Base-by-base conservation (phyloP, 2,888 invertebrate species). In the Dione vanillae region DNA sequence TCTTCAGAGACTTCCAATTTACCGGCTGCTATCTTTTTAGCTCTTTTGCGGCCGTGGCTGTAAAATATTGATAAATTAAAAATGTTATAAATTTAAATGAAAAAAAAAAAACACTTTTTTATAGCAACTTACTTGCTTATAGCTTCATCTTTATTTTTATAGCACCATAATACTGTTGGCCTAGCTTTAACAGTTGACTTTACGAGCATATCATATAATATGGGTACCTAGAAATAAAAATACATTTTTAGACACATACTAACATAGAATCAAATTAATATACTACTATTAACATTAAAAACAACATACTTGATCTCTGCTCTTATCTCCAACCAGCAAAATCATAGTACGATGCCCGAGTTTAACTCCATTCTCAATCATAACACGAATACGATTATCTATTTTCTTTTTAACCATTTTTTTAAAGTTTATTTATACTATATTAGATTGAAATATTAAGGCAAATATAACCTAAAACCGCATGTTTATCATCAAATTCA, bases 81-180 rank as follows among this genome's bases (percentile, higher is more conserved):
- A 16, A 10, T 56, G 37, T 12, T 20, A 43, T 14, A 35, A 12
- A 1, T 20, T 12, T 8, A 12, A 43, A 19, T 14, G 0, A 5
- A 14, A 59, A 58, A 59, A 0, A 14, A 41, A 41, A 14, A 16
- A 59, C 14, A 16, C 0, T 10, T 47, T 47, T n/a, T 8, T 16
- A 16, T 45, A 27, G n/a, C n/a, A 35, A 85, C 89, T 86, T 88
- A 96, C 96, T 96, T 97, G 90, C 96, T 97, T 77, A 98, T 97
- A 37, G 97, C 97, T 79, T 98, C 95, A 84, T 98, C 97, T 77
- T 95, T 95, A 78, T 95, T 99, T 95, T 99, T 99, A 88, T 99
- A 99, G 86, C 99, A 99, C 99, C 99, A 99, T 11, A 99, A 91
- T 0, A 99, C 98, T 54, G 96, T 96, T 0, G 99, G 99, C 51